Percentiles rank a stretch among this genome's conserved stretches.
Evolutionary conservation across 2,113 vertebrate species (phyloP).

Genomic region (Semicossyphus pulcher): DNA sequence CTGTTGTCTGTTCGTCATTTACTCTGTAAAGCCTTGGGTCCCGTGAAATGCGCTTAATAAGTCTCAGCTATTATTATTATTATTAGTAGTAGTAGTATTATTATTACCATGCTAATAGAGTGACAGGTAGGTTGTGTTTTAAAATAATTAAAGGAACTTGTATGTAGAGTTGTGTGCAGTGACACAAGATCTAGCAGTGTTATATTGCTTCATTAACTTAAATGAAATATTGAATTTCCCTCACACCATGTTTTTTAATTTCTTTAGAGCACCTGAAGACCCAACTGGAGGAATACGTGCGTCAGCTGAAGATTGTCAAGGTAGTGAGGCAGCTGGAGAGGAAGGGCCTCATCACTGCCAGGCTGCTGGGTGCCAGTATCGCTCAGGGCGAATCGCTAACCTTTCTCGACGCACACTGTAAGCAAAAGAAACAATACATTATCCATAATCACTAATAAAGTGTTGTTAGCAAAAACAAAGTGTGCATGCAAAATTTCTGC

Average conservation of each 20-base stretch:
- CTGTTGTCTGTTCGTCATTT: no score
- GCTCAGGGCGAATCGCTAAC: constrained; percentile 93
- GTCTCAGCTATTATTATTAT: no score
- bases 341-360: constrained; percentile 94
- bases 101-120: no score
- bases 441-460: not conserved
- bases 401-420: constrained; percentile 96
- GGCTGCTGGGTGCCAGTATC: constrained; percentile 91
- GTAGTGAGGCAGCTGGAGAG: constrained; percentile 91
- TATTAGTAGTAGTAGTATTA: no score
- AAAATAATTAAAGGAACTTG: not conserved
- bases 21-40: no score
- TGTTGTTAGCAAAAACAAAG: not conserved
- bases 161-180: no score
- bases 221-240: no score
- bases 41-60: no score
- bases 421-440: constrained; percentile 61
- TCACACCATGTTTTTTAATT: not conserved
- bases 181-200: not conserved
- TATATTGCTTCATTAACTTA: no score
- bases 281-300: constrained; percentile 87
- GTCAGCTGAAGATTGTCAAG: constrained; percentile 88
- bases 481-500: no score
- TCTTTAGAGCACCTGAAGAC: constrained; percentile 88
- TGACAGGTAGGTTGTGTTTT: not conserved